Evolutionary conservation across 2,888 invertebrate genomes (phyloP).

Genomic region (Uropetala carovei): DNA sequence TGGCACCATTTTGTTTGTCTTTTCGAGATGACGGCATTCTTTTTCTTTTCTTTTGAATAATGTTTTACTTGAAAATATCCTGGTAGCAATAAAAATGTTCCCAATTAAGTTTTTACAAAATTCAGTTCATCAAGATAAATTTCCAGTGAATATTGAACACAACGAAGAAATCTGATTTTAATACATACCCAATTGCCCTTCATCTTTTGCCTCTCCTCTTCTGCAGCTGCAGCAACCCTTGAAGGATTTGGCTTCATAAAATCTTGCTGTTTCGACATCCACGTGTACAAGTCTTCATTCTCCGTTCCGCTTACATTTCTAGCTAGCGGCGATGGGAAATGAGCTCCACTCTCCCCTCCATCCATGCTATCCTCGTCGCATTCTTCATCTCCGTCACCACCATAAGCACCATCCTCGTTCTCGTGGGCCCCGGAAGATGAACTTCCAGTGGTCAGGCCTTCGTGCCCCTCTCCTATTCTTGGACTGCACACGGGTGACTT

Average conservation of each 20-base stretch:
- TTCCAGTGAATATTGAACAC: too few species aligned
- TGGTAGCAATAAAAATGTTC: background rate
- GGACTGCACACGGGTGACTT: conserved; percentile 54
- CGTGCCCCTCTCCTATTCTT: conserved; percentile 32
- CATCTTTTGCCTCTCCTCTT: conserved; percentile 71
- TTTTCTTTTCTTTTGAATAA: too few species aligned
- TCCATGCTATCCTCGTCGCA: conserved; percentile 74
- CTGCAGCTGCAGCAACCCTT: conserved; percentile 71
- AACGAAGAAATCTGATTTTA: background rate
- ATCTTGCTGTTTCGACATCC: conserved; percentile 96
- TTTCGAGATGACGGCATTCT: too few species aligned
- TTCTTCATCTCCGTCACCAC: conserved; percentile 77
- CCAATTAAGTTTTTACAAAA: background rate
- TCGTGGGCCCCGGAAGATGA: conserved; percentile 64
- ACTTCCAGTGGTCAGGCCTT: conserved; percentile 49
- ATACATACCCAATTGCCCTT: conserved; percentile 74
- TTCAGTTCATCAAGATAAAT: background rate
- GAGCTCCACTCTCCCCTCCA: conserved; percentile 68
- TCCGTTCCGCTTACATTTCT: conserved; percentile 77
- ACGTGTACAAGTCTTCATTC: conserved; percentile 92
- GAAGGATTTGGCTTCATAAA: conserved; percentile 73
- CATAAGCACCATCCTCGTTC: conserved; percentile 72
- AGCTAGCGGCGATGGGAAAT: conserved; percentile 74
- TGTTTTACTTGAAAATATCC: background rate
- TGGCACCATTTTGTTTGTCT: too few species aligned